phyloP scores from a whole-genome alignment of 1,140 invertebrate species.

The Marisa cornuarietis region DNA sequence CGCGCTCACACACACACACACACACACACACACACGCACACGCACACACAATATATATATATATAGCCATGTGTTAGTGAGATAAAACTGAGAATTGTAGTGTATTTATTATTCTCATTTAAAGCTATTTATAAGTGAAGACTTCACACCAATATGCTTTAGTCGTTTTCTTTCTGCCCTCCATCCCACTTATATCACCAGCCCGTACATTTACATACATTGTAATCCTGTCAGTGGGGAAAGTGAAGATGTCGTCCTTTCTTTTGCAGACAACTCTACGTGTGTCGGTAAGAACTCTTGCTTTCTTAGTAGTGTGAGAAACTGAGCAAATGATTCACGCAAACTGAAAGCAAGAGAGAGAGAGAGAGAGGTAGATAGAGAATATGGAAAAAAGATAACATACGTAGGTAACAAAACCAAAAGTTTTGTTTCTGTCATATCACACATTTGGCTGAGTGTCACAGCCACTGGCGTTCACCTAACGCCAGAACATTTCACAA shows the following conservation, averaged over 20 bases:
- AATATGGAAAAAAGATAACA: too few relatives aligned
- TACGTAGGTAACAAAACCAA: too few relatives aligned
- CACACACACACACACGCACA: not conserved
- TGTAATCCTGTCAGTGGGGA: not conserved
- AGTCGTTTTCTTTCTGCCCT: not conserved
- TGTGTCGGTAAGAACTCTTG: not conserved
- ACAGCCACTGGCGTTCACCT: too few relatives aligned
- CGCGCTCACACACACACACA: not conserved
- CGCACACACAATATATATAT: not conserved
- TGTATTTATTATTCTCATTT: not conserved
- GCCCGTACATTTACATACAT: not conserved
- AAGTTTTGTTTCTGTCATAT: too few relatives aligned
- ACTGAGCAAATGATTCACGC: not conserved
- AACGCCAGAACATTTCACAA: too few relatives aligned
- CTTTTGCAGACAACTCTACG: too few relatives aligned
- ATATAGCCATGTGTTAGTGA: not conserved
- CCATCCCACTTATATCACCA: conserved; percentile 10
- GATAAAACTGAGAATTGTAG: not conserved
- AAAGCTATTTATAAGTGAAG: not conserved
- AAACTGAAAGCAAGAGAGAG: too few relatives aligned
- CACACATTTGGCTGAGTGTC: too few relatives aligned
- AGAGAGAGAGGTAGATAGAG: too few relatives aligned
- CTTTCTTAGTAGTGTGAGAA: not conserved
- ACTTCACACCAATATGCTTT: not conserved
- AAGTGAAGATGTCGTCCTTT: too few relatives aligned